Base-by-base conservation (phyloP, 2,888 invertebrate species). In the Macrosiphum euphorbiae region DNA sequence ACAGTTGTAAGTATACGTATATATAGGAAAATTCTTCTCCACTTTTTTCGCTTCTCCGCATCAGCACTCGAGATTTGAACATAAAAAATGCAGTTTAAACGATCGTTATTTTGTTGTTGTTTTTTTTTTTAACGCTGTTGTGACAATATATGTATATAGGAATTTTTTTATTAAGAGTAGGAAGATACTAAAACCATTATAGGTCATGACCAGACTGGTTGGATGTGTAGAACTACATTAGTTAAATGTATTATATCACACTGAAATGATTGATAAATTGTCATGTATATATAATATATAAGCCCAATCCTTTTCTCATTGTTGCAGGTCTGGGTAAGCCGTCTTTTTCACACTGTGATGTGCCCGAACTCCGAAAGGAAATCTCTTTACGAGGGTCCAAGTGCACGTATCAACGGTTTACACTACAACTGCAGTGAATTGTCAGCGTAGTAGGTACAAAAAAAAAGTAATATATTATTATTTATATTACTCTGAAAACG, bases 181-280 rank as follows among this genome's bases (percentile, higher is more conserved):
- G 87, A 87, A 87, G 86, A 87, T 87, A 91, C 91, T 85, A 11
- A 91, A 55, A 55, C 91, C 84, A 55, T 41, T 91, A 84, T 91
- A 84, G 90, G 90, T 91, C 67, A 90, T 84, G 84, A 91, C 90
- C 84, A 35, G 90, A 52, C 50, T 41, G 55, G n/a, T 55, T 28
- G 26, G 24, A 91, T 52, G 52, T 52, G 8, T 52, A 84, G 41
- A 78, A 91, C 55, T 85, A 84, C 52, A 84, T 91, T 84, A 84
- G 91, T 55, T 28, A 55, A 91, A 91, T 52, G 26, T 55, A 52
- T 55, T 52, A 41, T 91, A 41, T 52, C 50, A 35, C 78, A 52
- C 67, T 44, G 24, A 78, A 89, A 84, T 28, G 84, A 84, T 90
- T 67, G 61, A 67, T 61, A 90, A 90, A 90, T 55, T 88, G 28